A percentile compares a stretch with the other conserved stretches of the same genome.
phyloP scores from a whole-genome alignment of 2,888 invertebrate genomes.

The Troilus luridus region DNA sequence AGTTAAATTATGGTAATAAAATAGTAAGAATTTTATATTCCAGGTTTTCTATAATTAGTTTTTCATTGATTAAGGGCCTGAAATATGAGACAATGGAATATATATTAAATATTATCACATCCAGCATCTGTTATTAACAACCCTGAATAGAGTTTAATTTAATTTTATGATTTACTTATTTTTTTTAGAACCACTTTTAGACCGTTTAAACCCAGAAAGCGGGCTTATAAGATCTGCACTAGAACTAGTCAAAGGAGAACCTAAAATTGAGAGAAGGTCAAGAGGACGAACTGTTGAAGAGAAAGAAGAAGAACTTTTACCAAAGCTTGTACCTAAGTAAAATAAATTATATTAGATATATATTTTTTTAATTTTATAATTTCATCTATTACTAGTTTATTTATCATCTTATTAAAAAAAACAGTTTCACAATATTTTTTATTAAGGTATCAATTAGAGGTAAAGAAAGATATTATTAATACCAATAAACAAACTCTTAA shows the following conservation, averaged over 20 bases:
- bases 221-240: conserved; percentile 85
- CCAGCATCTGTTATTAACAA: neutral
- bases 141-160: neutral
- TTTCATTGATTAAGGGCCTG: neutral
- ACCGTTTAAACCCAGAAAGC: conserved; percentile 78
- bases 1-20: too few relatives aligned
- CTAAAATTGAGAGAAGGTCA: conserved; percentile 67
- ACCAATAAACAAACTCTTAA: too few relatives aligned
- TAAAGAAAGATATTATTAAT: too few relatives aligned
- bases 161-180: neutral
- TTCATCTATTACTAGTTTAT: conserved; percentile 67
- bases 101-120: neutral
- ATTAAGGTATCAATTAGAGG: too few relatives aligned
- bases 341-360: neutral
- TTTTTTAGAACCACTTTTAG: conserved; percentile 71
- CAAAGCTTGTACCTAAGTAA: conserved; percentile 70
- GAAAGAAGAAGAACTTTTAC: conserved; percentile 70
- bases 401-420: neutral
- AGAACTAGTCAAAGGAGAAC: conserved; percentile 74
- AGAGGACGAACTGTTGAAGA: conserved; percentile 68
- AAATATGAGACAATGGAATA: neutral
- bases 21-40: neutral
- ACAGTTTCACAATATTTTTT: too few relatives aligned
- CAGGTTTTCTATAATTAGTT: neutral
- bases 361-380: neutral